Evolutionary conservation across 2,888 invertebrate species (phyloP).

Genomic region (Ormyrus labotus): DNA sequence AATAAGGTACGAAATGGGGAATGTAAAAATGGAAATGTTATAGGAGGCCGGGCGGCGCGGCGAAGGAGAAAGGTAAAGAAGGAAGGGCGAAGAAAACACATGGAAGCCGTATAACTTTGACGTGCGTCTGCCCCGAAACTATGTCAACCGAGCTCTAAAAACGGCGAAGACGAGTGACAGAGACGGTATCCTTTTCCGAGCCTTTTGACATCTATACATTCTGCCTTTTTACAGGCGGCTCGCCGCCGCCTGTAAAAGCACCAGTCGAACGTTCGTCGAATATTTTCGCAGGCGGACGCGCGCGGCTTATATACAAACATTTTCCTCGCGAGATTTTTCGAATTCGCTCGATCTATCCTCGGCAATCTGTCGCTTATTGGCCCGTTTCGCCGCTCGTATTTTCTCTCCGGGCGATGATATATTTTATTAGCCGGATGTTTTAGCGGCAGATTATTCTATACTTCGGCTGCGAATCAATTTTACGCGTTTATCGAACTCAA

Average conservation of each 20-base stretch:
- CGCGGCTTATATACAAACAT: not conserved
- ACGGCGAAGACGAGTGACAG: not conserved
- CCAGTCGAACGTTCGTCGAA: conserved; percentile 14
- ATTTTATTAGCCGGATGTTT: too few relatives aligned
- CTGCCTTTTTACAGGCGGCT: conserved; percentile 23
- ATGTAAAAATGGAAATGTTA: conserved; percentile 22
- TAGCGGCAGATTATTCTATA: too few relatives aligned
- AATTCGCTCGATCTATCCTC: not conserved
- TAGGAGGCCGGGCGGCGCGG: not conserved
- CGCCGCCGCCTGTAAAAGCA: conserved; percentile 25
- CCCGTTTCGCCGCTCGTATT: too few relatives aligned
- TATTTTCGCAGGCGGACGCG: not conserved
- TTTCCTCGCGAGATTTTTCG: not conserved
- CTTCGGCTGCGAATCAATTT: too few relatives aligned
- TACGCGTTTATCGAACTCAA: too few relatives aligned
- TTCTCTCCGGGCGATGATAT: too few relatives aligned
- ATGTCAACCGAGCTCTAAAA: conserved; percentile 49
- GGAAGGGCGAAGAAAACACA: conserved; percentile 28
- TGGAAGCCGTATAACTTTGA: conserved; percentile 37
- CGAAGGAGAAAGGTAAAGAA: conserved; percentile 7
- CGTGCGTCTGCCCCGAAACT: conserved; percentile 43
- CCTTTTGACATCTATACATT: conserved; percentile 39
- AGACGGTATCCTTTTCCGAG: conserved; percentile 53
- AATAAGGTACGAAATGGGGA: not conserved
- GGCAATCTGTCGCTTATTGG: conserved; percentile 22